phyloP scores from a whole-genome alignment of 2,113 vertebrate genomes.

The Melozone crissalis region DNA sequence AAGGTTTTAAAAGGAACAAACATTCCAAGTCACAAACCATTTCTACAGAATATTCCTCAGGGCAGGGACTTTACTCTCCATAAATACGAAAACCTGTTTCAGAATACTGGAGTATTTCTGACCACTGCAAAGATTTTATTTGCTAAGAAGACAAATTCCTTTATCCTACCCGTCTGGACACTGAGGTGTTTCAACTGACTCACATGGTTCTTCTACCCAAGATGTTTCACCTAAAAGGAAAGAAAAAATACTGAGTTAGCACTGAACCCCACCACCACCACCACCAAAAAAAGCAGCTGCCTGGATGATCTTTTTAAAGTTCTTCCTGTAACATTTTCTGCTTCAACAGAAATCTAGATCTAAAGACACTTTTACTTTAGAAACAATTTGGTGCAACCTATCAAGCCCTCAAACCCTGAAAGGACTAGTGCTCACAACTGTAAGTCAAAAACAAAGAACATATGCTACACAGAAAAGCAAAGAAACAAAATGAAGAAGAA shows the following conservation, averaged over 20 bases:
- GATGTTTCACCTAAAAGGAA: constrained; percentile 67
- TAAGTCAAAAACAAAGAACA: not conserved
- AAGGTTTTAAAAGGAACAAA: not conserved
- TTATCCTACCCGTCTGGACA: constrained; percentile 88
- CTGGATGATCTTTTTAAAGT: not conserved
- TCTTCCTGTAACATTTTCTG: not conserved
- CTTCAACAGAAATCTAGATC: not conserved
- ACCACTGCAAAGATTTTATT: not conserved
- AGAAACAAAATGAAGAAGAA: not conserved
- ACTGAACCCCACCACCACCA: not conserved
- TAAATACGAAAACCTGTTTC: not conserved
- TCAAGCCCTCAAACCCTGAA: not conserved
- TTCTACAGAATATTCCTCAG: not conserved
- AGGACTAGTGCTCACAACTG: not conserved
- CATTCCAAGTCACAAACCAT: not conserved
- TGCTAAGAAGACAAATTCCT: not conserved
- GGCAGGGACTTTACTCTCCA: not conserved
- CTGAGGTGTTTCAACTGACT: constrained; percentile 55
- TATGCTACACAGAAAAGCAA: not conserved
- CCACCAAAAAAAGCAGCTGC: not conserved
- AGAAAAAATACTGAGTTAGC: not conserved
- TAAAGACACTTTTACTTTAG: not conserved
- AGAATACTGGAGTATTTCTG: not conserved
- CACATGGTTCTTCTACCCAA: constrained; percentile 77
- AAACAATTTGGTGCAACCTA: not conserved